Evolutionary conservation across 2,113 vertebrate species (phyloP).

Genomic region (Merops nubicus): DNA sequence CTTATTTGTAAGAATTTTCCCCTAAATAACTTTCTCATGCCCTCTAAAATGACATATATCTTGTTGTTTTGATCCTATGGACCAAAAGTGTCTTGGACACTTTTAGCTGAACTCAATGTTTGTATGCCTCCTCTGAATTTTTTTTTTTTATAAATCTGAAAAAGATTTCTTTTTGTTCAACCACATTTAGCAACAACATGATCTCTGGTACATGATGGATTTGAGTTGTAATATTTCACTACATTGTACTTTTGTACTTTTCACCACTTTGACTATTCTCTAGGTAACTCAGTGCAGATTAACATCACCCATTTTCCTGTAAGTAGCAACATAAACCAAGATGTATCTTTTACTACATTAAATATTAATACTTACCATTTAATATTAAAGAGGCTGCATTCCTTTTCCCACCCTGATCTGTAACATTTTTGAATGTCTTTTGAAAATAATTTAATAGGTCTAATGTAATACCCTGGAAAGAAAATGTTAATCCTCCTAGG

Average conservation of each 20-base stretch:
- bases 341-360: slow-evolving; percentile 59
- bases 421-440: slow-evolving; percentile 48
- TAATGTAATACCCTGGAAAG: background rate
- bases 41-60: background rate
- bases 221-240: background rate
- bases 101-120: background rate
- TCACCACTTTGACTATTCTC: slow-evolving; percentile 15
- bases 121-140: background rate
- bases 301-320: slow-evolving; percentile 48
- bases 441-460: slow-evolving; percentile 57
- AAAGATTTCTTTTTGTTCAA: background rate
- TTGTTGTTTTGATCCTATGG: background rate
- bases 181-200: background rate
- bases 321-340: slow-evolving; percentile 42
- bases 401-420: background rate
- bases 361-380: slow-evolving; percentile 55
- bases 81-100: background rate
- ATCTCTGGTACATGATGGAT: background rate
- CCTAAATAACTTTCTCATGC: background rate
- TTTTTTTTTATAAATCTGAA: background rate
- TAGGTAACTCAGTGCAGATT: slow-evolving; percentile 41
- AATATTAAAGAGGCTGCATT: slow-evolving; percentile 56
- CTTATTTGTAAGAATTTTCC: background rate
- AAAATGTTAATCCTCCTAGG: slow-evolving; percentile 28
- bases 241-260: slow-evolving; percentile 31